These are phyloP conservation scores for Apotomis betuletana DNA, from an alignment of 2,888 invertebrate species.

Conservation along the genomic window DNA sequence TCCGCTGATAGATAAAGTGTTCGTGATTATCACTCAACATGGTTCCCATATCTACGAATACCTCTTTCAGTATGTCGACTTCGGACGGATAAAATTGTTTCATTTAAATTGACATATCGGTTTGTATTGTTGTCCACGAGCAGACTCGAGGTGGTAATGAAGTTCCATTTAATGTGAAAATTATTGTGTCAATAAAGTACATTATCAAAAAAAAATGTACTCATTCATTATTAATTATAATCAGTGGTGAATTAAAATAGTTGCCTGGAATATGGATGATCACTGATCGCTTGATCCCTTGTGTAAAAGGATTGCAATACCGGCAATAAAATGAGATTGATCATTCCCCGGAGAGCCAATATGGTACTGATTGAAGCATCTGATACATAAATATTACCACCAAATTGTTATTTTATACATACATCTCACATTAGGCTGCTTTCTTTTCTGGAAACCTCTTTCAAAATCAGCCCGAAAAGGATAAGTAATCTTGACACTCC, in stretches of 20 bases:
- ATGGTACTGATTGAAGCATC: slow-evolving; percentile 52
- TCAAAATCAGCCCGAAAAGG: slow-evolving; percentile 4
- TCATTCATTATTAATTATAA: slow-evolving; percentile 1
- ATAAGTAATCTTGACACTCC: slow-evolving; percentile 36
- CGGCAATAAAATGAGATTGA: slow-evolving; percentile 50
- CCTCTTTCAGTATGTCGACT: too few species aligned
- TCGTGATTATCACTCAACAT: slow-evolving; percentile 62
- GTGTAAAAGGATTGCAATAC: slow-evolving; percentile 46
- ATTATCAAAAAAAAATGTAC: too few species aligned
- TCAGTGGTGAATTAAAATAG: slow-evolving; percentile 27
- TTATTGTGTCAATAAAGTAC: too few species aligned
- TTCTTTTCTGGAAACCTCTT: neutral
- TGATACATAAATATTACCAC: slow-evolving; percentile 51
- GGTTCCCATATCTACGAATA: slow-evolving; percentile 29
- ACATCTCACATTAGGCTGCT: neutral
- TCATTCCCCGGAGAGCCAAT: slow-evolving; percentile 49
- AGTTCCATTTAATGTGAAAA: neutral
- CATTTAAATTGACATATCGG: neutral
- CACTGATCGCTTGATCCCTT: slow-evolving; percentile 45
- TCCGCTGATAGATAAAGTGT: slow-evolving; percentile 65
- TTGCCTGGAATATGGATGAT: slow-evolving; percentile 44
- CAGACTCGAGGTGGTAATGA: neutral
- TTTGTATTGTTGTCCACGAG: neutral
- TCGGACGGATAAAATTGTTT: too few species aligned
- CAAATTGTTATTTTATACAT: slow-evolving; percentile 45